Evolutionary conservation across 2,888 invertebrate genomes (phyloP).

Genomic region (Nephrotoma guestfalica): DNA sequence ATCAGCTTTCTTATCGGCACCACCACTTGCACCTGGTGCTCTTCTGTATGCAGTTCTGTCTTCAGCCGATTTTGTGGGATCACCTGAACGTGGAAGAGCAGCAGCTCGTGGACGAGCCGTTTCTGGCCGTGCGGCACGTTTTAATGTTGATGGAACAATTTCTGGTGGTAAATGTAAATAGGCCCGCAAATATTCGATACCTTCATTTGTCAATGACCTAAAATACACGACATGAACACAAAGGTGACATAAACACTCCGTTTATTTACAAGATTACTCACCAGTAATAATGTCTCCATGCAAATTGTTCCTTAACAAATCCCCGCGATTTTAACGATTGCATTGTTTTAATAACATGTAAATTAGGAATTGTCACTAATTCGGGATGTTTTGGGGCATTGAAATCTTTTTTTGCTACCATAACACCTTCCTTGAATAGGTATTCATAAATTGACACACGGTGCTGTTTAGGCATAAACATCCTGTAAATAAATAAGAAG

Average conservation of each 20-base stretch:
- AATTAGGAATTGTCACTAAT: slow-evolving; percentile 85
- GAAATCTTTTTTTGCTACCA: slow-evolving; percentile 98
- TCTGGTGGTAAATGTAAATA: slow-evolving; percentile 95
- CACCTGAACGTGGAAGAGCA: slow-evolving; percentile 49
- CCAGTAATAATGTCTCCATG: slow-evolving; percentile 99
- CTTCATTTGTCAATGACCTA: slow-evolving; percentile 91
- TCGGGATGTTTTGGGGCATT: slow-evolving; percentile 97
- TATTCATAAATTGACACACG: slow-evolving; percentile 93
- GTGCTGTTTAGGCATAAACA: slow-evolving; percentile 99
- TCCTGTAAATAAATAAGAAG: slow-evolving; percentile 41
- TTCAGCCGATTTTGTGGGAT: slow-evolving; percentile 59
- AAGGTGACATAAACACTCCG: not conserved
- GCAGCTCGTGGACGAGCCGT: slow-evolving; percentile 65
- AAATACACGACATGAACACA: slow-evolving; percentile 9
- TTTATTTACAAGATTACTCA: slow-evolving; percentile 24
- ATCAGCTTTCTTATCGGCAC: slow-evolving; percentile 87
- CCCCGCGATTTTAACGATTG: slow-evolving; percentile 94
- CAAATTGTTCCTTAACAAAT: slow-evolving; percentile 98
- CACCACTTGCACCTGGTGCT: slow-evolving; percentile 47
- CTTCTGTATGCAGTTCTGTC: slow-evolving; percentile 75
- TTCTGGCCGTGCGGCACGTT: slow-evolving; percentile 77
- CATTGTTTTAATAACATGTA: slow-evolving; percentile 97
- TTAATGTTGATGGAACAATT: slow-evolving; percentile 96
- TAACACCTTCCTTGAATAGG: slow-evolving; percentile 97
- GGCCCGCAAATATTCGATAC: slow-evolving; percentile 89